Base-by-base conservation (phyloP, 2,113 vertebrate species). In the Girardinichthys multiradiatus region DNA sequence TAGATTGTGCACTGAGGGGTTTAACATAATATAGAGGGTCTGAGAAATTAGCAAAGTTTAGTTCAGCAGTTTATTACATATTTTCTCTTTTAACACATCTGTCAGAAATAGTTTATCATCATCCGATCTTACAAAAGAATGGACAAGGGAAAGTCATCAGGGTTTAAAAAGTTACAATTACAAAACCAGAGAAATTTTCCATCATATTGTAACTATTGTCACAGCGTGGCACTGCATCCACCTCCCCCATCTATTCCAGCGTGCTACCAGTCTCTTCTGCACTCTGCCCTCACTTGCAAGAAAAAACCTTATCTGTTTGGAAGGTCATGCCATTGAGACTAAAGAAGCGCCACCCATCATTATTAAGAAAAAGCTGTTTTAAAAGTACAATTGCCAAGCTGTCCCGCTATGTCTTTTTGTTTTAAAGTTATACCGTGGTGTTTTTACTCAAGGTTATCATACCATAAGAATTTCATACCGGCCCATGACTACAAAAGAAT, bases 51-150 rank as follows among this genome's bases (percentile, higher is more conserved):
- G n/a, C 11, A 30, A 58, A 37, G 24, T 83, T 85, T 67, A 78
- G 26, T 74, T 59, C 67, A 75, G 64, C 26, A 42, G 28, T 91
- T 91, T 88, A 87, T 69, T 72, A 66, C 29, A 51, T 26, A 79
- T 79, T 81, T 67, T 39, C 19, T 64, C n/a, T 42, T n/a, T 30
- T 30, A 35, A 77, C 68, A 77, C 65, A 82, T 29, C 81, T 10
- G 67, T 39, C 2, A 45, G 24, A 79, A n/a, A 81, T 54, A 39
- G 2, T 72, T 84, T 57, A 69, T 37, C 48, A 24, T 51, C 21
- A 37, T 83, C 11, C 4, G 57, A 39, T 74, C 62, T 81, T 74
- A 83, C 30, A 86, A 83, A 82, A 70, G 10, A 62, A 51, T 51
- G 48, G 9, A 21, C 7, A 9, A 9, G 19, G 48, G 48, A 24